These are phyloP conservation scores for Lophotis ruficrista DNA, from an alignment of 2,113 vertebrate species.

Conservation along the genomic window DNA sequence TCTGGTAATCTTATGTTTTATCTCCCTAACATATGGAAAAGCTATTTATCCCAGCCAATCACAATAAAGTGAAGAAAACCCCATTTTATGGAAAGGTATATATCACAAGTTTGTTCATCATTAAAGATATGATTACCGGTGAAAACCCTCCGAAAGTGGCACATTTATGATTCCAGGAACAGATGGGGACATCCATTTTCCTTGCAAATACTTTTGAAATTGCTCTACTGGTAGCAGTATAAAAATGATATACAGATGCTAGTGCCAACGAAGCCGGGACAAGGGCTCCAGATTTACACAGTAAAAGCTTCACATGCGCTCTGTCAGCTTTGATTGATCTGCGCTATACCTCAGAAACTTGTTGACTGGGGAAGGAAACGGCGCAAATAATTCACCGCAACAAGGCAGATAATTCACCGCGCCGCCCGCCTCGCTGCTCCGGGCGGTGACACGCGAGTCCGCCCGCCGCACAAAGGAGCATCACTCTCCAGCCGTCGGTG, in stretches of 20 bases:
- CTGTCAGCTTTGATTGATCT: conserved; percentile 94
- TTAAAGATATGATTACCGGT: conserved; percentile 97
- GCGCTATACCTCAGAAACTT: conserved; percentile 87
- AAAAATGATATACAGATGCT: conserved; percentile 98
- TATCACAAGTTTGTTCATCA: conserved; percentile 98
- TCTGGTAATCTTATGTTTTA: conserved; percentile 87
- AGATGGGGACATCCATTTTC: conserved; percentile 98
- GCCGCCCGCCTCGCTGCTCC: conserved; percentile 78
- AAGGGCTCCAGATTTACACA: conserved; percentile 91
- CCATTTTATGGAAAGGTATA: conserved; percentile 94
- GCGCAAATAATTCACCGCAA: conserved; percentile 90
- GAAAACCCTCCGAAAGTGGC: conserved; percentile 93
- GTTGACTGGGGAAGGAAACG: conserved; percentile 88
- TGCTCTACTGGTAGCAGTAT: conserved; percentile 99
- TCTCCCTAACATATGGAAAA: conserved; percentile 90
- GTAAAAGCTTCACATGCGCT: conserved; percentile 84
- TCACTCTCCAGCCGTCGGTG: conserved; percentile 86
- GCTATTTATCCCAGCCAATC: conserved; percentile 87
- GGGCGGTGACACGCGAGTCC: conserved; percentile 82
- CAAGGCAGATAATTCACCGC: conserved; percentile 82
- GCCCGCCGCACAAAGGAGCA: conserved; percentile 84
- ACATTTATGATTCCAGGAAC: conserved; percentile 97
- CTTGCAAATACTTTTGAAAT: conserved; percentile 96
- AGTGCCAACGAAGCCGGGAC: conserved; percentile 84
- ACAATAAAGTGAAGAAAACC: conserved; percentile 86